These are phyloP conservation scores for Callyntrura guangdongensis DNA, from an alignment of 2,888 invertebrate genomes.

Conservation along the genomic window DNA sequence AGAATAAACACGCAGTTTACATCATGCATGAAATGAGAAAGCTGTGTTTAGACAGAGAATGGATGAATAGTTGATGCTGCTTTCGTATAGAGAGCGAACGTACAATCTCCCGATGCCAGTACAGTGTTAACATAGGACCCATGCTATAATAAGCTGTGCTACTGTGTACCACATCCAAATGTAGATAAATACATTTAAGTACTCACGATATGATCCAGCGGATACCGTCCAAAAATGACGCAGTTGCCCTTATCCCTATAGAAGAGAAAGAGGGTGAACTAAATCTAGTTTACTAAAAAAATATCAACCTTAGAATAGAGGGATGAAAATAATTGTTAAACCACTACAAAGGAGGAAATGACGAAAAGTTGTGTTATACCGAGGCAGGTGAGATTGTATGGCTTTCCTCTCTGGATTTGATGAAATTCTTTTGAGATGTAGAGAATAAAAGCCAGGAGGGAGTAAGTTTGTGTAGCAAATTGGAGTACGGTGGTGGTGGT, in stretches of 20 bases:
- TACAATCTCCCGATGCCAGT: no score
- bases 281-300: neutral
- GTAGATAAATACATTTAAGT: neutral
- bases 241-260: constrained; percentile 33
- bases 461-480: neutral
- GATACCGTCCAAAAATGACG: constrained; percentile 28
- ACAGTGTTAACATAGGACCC: no score
- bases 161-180: no score
- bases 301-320: neutral
- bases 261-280: constrained; percentile 1
- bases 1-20: neutral
- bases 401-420: constrained; percentile 29
- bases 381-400: constrained; percentile 31
- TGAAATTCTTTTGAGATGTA: constrained; percentile 25
- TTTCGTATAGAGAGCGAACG: neutral
- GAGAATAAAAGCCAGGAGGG: neutral
- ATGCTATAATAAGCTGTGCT: no score
- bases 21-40: neutral
- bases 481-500: neutral
- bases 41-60: neutral
- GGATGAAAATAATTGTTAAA: constrained; percentile 23
- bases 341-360: constrained; percentile 1
- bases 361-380: neutral
- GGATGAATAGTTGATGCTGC: constrained; percentile 55
- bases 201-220: neutral